phyloP scores from a whole-genome alignment of 2,888 invertebrate species.

The Eudemis profundana region DNA sequence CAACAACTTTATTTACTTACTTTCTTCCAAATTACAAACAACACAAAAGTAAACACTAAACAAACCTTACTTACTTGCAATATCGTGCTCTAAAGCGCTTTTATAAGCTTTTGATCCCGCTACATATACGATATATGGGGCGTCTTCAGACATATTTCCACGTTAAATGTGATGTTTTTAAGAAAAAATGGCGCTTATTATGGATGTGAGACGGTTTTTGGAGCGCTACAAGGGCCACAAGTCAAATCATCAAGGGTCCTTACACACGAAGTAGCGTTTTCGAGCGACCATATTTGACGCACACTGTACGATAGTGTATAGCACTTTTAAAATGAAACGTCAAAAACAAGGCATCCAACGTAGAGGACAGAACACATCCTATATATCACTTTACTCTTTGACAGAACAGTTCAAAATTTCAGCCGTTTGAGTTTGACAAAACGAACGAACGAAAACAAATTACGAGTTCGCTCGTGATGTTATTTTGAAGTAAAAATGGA shows the following conservation, averaged over 20 bases:
- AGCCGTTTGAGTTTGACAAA: conserved; percentile 32
- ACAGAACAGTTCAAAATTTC: conserved; percentile 28
- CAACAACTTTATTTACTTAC: not conserved
- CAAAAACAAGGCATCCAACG: conserved; percentile 30
- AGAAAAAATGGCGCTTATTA: conserved; percentile 23
- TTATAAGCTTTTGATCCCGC: not conserved
- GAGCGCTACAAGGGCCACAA: conserved; percentile 7
- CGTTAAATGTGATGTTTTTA: not conserved
- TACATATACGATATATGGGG: conserved; percentile 25
- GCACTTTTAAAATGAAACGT: conserved; percentile 7
- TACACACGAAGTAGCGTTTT: too few relatives aligned
- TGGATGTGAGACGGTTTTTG: not conserved
- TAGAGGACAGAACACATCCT: conserved; percentile 5
- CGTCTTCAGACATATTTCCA: conserved; percentile 28
- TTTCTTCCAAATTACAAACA: not conserved
- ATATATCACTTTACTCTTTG: too few relatives aligned
- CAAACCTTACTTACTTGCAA: conserved; percentile 17
- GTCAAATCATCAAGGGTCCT: not conserved
- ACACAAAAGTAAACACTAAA: conserved; percentile 7
- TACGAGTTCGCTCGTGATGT: conserved; percentile 17
- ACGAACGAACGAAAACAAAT: conserved; percentile 24
- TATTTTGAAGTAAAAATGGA: conserved; percentile 41
- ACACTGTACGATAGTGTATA: conserved; percentile 8
- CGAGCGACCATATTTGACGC: too few relatives aligned
- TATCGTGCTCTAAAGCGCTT: not conserved